Evolutionary conservation across 2,113 vertebrate genomes (phyloP).

Genomic region (Xerus inauris): DNA sequence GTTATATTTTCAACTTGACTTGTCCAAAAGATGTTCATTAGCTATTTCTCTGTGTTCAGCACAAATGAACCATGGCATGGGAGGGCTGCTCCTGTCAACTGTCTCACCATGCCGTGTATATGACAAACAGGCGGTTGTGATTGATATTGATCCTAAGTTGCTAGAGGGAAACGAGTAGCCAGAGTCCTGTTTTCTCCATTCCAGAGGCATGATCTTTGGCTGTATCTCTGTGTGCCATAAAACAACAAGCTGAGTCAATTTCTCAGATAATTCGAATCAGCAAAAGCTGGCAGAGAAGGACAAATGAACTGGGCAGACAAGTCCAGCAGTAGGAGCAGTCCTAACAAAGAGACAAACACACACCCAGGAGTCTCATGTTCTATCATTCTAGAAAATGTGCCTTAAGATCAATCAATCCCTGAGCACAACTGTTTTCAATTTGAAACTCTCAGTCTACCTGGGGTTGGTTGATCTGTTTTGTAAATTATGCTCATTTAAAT

Average conservation of each 20-base stretch:
- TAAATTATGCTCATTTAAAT: conserved; percentile 40
- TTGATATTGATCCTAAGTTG: conserved; percentile 4
- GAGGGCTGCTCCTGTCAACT: background rate
- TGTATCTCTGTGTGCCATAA: background rate
- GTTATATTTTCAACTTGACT: conserved; percentile 45
- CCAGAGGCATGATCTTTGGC: background rate
- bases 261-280: conserved; percentile 43
- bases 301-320: background rate
- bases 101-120: background rate
- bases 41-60: background rate
- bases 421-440: background rate
- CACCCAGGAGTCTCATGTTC: background rate
- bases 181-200: background rate
- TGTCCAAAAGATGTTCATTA: background rate
- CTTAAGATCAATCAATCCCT: background rate
- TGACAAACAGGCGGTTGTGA: background rate
- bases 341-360: conserved; percentile 8
- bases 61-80: background rate
- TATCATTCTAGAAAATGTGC: conserved; percentile 16
- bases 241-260: conserved; percentile 41
- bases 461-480: background rate
- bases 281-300: background rate
- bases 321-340: background rate
- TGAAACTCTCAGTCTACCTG: background rate
- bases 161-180: background rate